phyloP scores from a whole-genome alignment of 2,888 invertebrate genomes.

The Isoperla grammatica region DNA sequence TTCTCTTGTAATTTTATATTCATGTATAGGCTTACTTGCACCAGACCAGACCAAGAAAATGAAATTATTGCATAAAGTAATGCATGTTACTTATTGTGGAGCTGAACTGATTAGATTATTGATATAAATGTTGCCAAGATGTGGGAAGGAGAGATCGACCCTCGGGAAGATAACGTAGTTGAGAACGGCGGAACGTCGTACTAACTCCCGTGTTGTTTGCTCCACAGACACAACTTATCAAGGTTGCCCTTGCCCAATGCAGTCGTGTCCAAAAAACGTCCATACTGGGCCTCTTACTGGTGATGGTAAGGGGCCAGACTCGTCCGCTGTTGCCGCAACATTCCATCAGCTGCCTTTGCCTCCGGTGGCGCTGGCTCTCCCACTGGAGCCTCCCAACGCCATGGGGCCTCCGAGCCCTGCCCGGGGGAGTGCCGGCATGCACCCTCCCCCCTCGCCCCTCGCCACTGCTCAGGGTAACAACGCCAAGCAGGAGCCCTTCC shows the following conservation, averaged over 20 bases:
- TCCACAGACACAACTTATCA: conserved; percentile 53
- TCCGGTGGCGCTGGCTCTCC: conserved; percentile 48
- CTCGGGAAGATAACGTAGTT: too few relatives aligned
- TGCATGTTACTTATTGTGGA: too few relatives aligned
- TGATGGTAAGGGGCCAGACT: conserved; percentile 70
- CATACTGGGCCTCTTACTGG: conserved; percentile 97
- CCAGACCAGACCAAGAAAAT: too few relatives aligned
- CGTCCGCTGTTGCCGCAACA: conserved; percentile 37
- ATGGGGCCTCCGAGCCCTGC: conserved; percentile 64
- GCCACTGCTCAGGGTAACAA: conserved; percentile 21
- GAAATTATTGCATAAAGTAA: too few relatives aligned
- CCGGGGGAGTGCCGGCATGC: conserved; percentile 59
- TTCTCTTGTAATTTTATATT: too few relatives aligned
- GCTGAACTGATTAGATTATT: too few relatives aligned
- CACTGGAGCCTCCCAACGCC: conserved; percentile 44
- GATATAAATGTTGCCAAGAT: too few relatives aligned
- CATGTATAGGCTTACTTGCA: too few relatives aligned
- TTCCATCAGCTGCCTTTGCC: conserved; percentile 36
- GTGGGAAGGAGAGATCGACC: too few relatives aligned
- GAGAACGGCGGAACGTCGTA: too few relatives aligned
- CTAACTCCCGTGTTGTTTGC: conserved; percentile 1
- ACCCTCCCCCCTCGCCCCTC: conserved; percentile 26
- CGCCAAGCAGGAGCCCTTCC: background rate
- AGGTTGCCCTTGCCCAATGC: conserved; percentile 84
- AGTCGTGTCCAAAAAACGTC: conserved; percentile 97